Evolutionary conservation across 2,797 vertebrate species (phyloP), one percentile per base, ranked within the genome.

Genomic region (Mus caroli): DNA sequence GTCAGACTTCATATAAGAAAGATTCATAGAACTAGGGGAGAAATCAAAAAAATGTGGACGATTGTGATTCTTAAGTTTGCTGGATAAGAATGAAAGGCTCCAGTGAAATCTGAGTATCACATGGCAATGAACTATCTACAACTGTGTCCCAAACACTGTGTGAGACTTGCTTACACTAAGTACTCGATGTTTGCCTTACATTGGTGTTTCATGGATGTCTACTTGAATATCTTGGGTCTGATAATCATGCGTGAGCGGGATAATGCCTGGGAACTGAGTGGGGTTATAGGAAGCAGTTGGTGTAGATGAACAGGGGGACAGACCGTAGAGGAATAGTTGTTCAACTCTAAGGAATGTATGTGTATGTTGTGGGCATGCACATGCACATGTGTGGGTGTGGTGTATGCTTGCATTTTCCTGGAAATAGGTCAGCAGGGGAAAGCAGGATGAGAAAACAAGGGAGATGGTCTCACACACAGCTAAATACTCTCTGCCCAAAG

Each of bases 401-500:
- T 71, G 19, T 54, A 19, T 7, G 1, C 3, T n/a, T n/a, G 2
- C 28, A 20, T 77, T 93, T 84, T 13, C 52, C 69, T 79, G 11
- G 46, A 88, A 80, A 78, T 1, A 87, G 26, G 22, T 4, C 54
- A 75, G 15, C 19, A 80, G 52, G 3, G 28, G 40, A 91, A 89
- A 11, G 73, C 24, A 34, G 43, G 69, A 56, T 75, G 4, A 69
- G 11, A 46, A 13, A 62, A 46, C 83, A 87, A 24, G 11, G 46
- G 37, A 90, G 14, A 64, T 3, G 73, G 31, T 22, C 52, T 60
- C 46, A 19, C 28, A 46, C 46, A 43, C 24, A 93, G 31, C 31
- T 91, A 90, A 96, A 76, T 43, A 84, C 77, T 73, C 85, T 26
- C 64, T 73, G 22, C 75, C 77, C 88, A 80, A 69, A 64, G 92